Percentiles rank a stretch among this genome's conserved stretches.
Evolutionary conservation across 2,113 vertebrate species (phyloP).

Genomic region (Todiramphus saurophagus): DNA sequence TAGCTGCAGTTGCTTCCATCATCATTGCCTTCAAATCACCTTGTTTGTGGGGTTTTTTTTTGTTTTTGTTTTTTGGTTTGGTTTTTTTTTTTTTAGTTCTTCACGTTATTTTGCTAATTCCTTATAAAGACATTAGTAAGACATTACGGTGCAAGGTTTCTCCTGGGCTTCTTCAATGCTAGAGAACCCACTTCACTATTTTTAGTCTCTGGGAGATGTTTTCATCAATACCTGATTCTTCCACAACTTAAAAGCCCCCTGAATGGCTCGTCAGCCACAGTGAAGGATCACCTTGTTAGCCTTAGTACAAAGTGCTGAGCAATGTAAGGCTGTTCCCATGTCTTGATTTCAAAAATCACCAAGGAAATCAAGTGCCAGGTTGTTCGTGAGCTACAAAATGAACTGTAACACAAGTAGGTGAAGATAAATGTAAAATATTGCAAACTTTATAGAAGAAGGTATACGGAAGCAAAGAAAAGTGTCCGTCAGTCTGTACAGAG

Average conservation of each 20-base stretch:
- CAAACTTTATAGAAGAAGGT: background rate
- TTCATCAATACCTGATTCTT: background rate
- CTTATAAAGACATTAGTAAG: background rate
- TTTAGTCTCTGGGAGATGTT: background rate
- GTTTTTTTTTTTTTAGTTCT: background rate
- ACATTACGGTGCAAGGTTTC: background rate
- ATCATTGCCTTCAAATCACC: background rate
- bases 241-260: background rate
- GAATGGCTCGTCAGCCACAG: rapidly evolving
- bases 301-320: background rate
- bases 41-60: background rate
- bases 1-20: background rate
- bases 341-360: background rate
- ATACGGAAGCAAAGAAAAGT: background rate
- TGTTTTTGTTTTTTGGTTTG: too few species aligned
- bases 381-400: background rate
- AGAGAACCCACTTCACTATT: background rate
- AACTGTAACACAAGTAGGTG: background rate
- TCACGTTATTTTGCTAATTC: background rate
- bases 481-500: background rate
- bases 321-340: background rate
- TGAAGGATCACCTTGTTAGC: background rate
- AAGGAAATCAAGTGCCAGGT: background rate
- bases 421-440: background rate
- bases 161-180: background rate